Conservation (phyloP, 2,888 invertebrate genomes). For the Hypercompe scribonia region DNA sequence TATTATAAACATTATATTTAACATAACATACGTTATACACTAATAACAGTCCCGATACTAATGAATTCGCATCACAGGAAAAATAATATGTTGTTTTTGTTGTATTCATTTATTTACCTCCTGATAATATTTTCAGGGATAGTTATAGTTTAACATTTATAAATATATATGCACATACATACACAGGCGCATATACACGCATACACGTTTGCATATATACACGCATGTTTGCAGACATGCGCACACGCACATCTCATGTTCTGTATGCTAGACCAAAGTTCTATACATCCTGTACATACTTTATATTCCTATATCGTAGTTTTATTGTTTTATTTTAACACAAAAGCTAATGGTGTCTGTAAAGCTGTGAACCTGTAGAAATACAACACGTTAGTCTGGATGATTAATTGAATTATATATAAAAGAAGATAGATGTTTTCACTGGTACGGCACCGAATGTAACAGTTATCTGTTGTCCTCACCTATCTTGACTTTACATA, state of each 20-base stretch:
- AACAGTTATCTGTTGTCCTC: too few species aligned
- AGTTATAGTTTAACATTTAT: neutral
- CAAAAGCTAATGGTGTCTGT: neutral
- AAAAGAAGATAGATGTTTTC: too few species aligned
- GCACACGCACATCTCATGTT: neutral
- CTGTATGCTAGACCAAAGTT: neutral
- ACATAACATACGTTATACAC: conserved; percentile 5
- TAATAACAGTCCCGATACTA: neutral
- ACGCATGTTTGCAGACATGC: too few species aligned
- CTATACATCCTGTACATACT: neutral
- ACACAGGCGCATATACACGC: neutral
- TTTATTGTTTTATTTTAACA: neutral
- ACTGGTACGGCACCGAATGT: too few species aligned
- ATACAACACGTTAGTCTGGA: too few species aligned
- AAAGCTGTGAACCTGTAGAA: too few species aligned
- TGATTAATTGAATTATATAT: too few species aligned
- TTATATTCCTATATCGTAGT: neutral
- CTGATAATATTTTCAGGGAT: conserved; percentile 2
- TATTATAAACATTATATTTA: conserved; percentile 2
- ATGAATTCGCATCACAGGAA: conserved; percentile 7
- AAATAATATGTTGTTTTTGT: neutral
- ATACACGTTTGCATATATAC: neutral
- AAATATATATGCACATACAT: neutral
- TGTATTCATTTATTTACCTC: conserved; percentile 4
- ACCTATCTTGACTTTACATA: too few species aligned